Percentiles rank a stretch among this genome's conserved stretches.
These are phyloP conservation scores for Caerostris extrusa DNA, from an alignment of 1,140 invertebrate species.

Conservation along the genomic window DNA sequence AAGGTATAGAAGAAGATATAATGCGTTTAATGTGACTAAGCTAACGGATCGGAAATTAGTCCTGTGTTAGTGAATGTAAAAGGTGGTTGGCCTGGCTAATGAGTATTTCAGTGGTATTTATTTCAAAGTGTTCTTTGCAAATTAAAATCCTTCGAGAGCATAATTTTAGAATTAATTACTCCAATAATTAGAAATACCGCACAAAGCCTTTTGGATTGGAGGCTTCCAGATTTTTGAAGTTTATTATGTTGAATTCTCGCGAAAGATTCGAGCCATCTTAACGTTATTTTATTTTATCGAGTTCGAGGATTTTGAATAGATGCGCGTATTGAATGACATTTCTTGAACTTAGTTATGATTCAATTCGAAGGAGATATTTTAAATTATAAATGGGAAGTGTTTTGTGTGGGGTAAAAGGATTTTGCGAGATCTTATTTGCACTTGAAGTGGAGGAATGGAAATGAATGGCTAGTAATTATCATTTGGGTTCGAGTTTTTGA, in stretches of 20 bases:
- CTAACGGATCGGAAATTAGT: conserved; percentile 60
- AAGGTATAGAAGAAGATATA: conserved; percentile 66
- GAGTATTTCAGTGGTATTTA: conserved; percentile 54
- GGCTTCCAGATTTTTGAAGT: not conserved
- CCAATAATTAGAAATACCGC: conserved; percentile 35
- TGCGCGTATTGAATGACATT: not conserved
- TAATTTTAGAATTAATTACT: conserved; percentile 52
- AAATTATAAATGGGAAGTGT: not conserved
- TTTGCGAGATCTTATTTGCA: too few relatives aligned
- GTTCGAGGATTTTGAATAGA: not conserved
- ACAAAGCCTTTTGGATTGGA: not conserved
- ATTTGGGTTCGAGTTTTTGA: too few relatives aligned
- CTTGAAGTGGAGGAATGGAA: too few relatives aligned
- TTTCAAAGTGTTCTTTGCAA: conserved; percentile 8
- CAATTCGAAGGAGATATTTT: not conserved
- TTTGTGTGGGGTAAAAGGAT: too few relatives aligned
- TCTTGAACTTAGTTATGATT: not conserved
- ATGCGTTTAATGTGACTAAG: conserved; percentile 69
- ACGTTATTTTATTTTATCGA: not conserved
- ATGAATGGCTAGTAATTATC: too few relatives aligned
- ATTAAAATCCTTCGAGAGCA: conserved; percentile 46
- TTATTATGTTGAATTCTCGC: not conserved
- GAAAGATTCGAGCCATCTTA: not conserved
- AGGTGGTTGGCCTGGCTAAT: not conserved
- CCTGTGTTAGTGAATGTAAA: not conserved